Base-by-base conservation (phyloP, 2,888 invertebrate genomes). In the Acronicta aceris region DNA sequence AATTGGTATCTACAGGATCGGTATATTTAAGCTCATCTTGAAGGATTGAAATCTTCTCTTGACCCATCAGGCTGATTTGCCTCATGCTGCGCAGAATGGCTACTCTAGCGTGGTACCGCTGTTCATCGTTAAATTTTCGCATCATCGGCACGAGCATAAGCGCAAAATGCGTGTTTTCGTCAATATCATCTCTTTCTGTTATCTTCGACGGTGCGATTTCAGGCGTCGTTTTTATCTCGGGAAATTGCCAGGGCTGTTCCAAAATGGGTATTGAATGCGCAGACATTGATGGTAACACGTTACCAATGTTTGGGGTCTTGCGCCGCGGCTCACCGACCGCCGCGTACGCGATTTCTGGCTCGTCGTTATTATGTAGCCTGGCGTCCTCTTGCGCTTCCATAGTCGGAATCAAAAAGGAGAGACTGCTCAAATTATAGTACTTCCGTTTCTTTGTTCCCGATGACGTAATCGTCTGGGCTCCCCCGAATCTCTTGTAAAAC, bases 101-200 rank as follows among this genome's bases (percentile, higher is more conserved):
- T 1, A 17, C 13, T 17, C 33, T 42, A 0, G 43, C 43, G 9
- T 17, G 43, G 10, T 43, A 16, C 12, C n/a, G 43, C 9, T 43
- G 52, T 0, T 43, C n/a, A 1, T 43, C 16, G 5, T 13, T 52
- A 4, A 52, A 30, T 21, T 43, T 43, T n/a, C 33, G 13, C 43
- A 52, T 21, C 52, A 52, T 43, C 2, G 43, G 43, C 0, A 21
- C 43, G 1, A 52, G 21, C 52, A 52, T 43, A 2, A 43, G n/a
- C 9, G 43, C 13, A n/a, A 52, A 52, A 21, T 43, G 33, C 5
- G 33, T 21, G 2, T 17, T 21, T 8, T 52, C 52, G 6, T 43
- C 42, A 2, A 52, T 13, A 6, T 12, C 16, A 2, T 33, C 42
- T 8, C 2, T 2, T 13, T 38, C n/a, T 38, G 6, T 38, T n/a